A percentile compares a stretch with the other conserved stretches of the same genome.
phyloP scores from a whole-genome alignment of 2,113 vertebrate species.

The Macrotus californicus region DNA sequence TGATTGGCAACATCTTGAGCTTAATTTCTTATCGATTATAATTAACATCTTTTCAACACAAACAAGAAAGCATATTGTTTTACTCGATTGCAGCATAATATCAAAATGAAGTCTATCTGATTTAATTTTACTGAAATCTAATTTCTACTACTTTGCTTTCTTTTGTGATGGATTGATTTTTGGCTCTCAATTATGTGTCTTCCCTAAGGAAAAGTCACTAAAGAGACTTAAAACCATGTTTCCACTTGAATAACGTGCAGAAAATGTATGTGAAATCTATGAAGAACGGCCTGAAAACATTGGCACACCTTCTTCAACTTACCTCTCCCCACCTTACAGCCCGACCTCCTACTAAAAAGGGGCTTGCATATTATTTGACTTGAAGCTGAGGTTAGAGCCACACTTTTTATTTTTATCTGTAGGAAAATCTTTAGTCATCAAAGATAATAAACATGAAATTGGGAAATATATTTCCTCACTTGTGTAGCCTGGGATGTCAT shows the following conservation, averaged over 20 bases:
- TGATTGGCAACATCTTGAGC: background rate
- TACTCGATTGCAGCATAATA: background rate
- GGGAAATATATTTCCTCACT: conserved; percentile 43
- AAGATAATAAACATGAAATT: conserved; percentile 41
- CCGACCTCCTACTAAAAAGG: background rate
- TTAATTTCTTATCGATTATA: conserved; percentile 42
- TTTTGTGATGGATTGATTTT: background rate
- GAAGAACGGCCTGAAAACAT: background rate
- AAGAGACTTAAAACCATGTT: background rate
- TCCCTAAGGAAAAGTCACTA: background rate
- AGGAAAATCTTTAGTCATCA: background rate
- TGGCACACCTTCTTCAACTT: background rate
- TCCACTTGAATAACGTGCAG: background rate
- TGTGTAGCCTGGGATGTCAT: conserved; percentile 14
- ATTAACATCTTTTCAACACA: background rate
- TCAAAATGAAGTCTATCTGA: background rate
- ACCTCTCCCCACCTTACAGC: background rate
- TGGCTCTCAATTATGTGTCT: background rate
- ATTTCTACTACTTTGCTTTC: background rate
- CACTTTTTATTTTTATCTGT: background rate
- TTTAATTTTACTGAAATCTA: conserved; percentile 27
- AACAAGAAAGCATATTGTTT: background rate
- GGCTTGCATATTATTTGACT: background rate
- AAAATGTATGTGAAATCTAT: background rate
- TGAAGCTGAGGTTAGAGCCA: background rate